These are phyloP conservation scores for Excalfactoria chinensis DNA, from an alignment of 2,113 vertebrate species.

Conservation along the genomic window DNA sequence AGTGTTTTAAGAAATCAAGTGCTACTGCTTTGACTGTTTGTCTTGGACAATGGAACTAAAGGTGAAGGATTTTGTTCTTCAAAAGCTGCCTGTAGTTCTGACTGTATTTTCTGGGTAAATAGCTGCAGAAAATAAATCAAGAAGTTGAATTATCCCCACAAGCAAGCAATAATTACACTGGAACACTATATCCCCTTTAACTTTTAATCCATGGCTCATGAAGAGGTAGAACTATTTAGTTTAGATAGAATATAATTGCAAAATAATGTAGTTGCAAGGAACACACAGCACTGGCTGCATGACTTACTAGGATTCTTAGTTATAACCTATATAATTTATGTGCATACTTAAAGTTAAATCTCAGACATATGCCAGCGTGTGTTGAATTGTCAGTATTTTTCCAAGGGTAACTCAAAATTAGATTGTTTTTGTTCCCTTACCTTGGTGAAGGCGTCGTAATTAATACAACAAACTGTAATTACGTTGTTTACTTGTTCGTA, in stretches of 20 bases:
- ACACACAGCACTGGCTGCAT: neutral
- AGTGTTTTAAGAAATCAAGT: conserved; percentile 58
- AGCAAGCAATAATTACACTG: neutral
- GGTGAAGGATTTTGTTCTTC: neutral
- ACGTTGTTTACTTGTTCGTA: neutral
- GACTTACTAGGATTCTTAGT: neutral
- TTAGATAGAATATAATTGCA: neutral
- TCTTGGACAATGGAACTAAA: conserved; percentile 54
- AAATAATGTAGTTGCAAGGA: neutral
- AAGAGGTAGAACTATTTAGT: neutral
- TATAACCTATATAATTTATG: neutral
- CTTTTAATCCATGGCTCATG: neutral
- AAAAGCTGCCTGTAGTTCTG: neutral
- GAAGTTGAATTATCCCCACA: neutral
- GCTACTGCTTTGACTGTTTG: conserved; percentile 37
- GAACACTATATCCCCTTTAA: neutral
- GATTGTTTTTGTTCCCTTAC: neutral
- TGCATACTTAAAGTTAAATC: neutral
- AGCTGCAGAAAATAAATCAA: neutral
- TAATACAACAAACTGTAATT: neutral
- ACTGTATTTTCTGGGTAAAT: neutral
- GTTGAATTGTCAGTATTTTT: neutral
- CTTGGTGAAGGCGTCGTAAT: neutral
- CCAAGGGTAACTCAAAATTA: neutral
- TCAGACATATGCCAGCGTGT: neutral